phyloP scores from a whole-genome alignment of 2,797 vertebrate genomes.

The Vultur gryphus region DNA sequence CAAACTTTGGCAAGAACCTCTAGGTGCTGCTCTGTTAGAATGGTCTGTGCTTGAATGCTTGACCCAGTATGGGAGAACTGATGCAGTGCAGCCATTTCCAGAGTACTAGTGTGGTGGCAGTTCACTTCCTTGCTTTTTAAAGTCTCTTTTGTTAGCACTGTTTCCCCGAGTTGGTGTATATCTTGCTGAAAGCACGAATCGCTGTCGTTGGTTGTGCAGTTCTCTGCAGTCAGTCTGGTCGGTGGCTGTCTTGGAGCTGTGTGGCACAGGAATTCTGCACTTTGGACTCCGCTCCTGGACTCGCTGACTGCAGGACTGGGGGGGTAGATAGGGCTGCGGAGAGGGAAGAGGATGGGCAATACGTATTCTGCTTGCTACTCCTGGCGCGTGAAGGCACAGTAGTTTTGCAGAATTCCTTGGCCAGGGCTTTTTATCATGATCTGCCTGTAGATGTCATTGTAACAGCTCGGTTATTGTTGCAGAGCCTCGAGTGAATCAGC shows the following conservation, averaged over 20 bases:
- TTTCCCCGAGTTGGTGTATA: neutral
- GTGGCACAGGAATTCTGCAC: neutral
- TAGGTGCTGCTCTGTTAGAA: neutral
- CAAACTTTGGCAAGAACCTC: neutral
- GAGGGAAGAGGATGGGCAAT: neutral
- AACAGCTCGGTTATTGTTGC: slow-evolving; percentile 30
- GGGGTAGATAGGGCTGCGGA: neutral
- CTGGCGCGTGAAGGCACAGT: neutral
- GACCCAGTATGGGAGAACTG: neutral
- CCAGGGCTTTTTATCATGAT: neutral
- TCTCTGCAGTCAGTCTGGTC: neutral
- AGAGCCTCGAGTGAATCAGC: slow-evolving; percentile 94
- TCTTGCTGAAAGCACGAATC: neutral
- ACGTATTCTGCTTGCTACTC: neutral
- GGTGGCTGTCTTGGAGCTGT: neutral
- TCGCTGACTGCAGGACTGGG: neutral
- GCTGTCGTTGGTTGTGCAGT: neutral
- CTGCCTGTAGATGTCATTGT: neutral
- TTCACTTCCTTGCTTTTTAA: neutral
- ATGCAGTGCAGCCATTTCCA: neutral
- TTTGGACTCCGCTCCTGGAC: neutral
- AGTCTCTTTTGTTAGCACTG: neutral
- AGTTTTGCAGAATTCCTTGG: neutral
- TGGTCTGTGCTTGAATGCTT: neutral
- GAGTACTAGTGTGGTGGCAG: neutral